phyloP scores from a whole-genome alignment of 2,113 vertebrate species.

The Murina feae region DNA sequence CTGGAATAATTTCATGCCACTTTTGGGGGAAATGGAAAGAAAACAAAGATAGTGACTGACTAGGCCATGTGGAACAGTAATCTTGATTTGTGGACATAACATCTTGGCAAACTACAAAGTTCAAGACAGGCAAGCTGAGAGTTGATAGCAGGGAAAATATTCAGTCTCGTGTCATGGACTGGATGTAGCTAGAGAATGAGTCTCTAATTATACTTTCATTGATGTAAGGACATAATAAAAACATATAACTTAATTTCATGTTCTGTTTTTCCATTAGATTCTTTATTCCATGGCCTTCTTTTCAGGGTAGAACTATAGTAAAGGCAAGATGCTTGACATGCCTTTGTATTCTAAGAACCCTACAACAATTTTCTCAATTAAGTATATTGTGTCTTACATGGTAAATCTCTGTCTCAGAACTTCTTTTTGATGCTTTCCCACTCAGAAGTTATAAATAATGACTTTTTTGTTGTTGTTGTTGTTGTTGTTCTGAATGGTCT shows the following conservation, averaged over 20 bases:
- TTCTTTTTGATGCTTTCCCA: not conserved
- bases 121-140: not conserved
- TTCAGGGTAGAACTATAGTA: not conserved
- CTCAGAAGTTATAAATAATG: not conserved
- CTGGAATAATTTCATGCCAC: conserved; percentile 9
- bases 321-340: not conserved
- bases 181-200: not conserved
- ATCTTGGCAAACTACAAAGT: not conserved
- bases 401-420: not conserved
- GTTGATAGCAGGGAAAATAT: not conserved
- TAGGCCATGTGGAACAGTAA: not conserved
- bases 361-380: not conserved
- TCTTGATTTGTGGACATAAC: not conserved
- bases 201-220: not conserved
- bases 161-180: not conserved
- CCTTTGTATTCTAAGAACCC: not conserved
- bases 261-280: not conserved
- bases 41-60: not conserved
- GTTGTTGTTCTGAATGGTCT: conserved; percentile 30
- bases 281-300: conserved; percentile 1
- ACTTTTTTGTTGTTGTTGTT: no score
- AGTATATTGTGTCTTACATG: not conserved
- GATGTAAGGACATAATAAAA: not conserved
- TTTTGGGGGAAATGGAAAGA: not conserved
- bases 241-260: not conserved